Percentiles rank a stretch among this genome's conserved stretches.
These are phyloP conservation scores for Enhydra lutris DNA, from an alignment of 2,113 vertebrate genomes.

Conservation along the genomic window DNA sequence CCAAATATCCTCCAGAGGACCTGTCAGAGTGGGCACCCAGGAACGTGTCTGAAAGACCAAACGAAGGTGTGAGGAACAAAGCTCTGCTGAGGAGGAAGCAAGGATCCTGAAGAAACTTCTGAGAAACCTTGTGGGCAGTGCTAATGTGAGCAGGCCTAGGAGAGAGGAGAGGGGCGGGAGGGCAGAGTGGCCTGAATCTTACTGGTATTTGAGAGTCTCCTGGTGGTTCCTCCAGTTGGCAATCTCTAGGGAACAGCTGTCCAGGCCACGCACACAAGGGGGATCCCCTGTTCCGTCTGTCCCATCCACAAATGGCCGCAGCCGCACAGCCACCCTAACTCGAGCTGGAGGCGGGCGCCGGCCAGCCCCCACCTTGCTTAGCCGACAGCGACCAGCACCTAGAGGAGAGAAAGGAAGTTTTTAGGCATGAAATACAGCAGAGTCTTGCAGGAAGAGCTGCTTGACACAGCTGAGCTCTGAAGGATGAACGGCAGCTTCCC, in stretches of 20 bases:
- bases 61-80: background rate
- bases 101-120: background rate
- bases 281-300: slow-evolving; percentile 75
- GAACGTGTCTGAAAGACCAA: background rate
- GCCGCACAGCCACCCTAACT: slow-evolving; percentile 89
- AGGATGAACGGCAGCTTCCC: background rate
- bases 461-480: background rate
- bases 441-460: background rate
- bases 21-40: background rate
- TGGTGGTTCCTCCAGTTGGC: slow-evolving; percentile 91
- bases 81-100: background rate
- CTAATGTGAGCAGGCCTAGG: background rate
- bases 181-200: slow-evolving; percentile 54
- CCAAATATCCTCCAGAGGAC: background rate
- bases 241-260: slow-evolving; percentile 87
- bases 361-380: slow-evolving; percentile 48
- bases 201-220: slow-evolving; percentile 92
- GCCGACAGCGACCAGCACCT: slow-evolving; percentile 65
- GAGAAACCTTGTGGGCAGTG: background rate
- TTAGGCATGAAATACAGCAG: background rate
- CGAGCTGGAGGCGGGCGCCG: slow-evolving; percentile 72
- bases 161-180: background rate
- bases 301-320: slow-evolving; percentile 87
- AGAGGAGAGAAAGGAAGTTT: slow-evolving; percentile 6
- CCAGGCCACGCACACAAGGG: slow-evolving; percentile 87